Evolutionary conservation across 2,888 invertebrate species (phyloP).

Genomic region (Pachydiplax longipennis): DNA sequence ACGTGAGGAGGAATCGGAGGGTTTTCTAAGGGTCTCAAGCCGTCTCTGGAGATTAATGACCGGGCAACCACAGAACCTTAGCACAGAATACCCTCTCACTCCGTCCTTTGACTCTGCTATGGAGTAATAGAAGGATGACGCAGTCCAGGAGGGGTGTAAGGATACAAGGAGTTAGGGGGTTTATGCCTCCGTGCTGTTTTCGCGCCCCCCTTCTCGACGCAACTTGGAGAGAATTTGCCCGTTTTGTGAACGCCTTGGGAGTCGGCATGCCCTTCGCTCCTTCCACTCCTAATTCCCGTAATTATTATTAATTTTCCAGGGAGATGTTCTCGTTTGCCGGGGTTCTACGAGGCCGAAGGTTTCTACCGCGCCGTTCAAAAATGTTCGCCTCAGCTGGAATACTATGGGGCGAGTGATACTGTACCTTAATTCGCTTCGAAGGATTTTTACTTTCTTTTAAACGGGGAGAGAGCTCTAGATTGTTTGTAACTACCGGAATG

Average conservation of each 20-base stretch:
- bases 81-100: neutral
- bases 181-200: neutral
- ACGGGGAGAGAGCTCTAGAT: too few species aligned
- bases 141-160: neutral
- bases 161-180: neutral
- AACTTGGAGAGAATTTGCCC: neutral
- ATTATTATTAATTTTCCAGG: constrained; percentile 12
- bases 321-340: neutral
- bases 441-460: too few species aligned
- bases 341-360: neutral
- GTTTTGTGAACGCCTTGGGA: neutral
- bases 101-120: neutral
- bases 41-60: constrained; percentile 11
- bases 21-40: neutral
- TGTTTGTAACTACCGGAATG: too few species aligned
- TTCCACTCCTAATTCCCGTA: constrained; percentile 2
- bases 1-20: neutral
- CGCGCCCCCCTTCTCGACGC: neutral
- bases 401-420: too few species aligned
- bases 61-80: neutral
- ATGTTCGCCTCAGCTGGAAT: neutral
- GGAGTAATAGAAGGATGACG: neutral
- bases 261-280: neutral
- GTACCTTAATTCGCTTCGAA: too few species aligned
- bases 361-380: neutral